Evolutionary conservation across 2,113 vertebrate genomes (phyloP), one percentile per base, ranked within the genome.

Genomic region (Syrmaticus mikado): DNA sequence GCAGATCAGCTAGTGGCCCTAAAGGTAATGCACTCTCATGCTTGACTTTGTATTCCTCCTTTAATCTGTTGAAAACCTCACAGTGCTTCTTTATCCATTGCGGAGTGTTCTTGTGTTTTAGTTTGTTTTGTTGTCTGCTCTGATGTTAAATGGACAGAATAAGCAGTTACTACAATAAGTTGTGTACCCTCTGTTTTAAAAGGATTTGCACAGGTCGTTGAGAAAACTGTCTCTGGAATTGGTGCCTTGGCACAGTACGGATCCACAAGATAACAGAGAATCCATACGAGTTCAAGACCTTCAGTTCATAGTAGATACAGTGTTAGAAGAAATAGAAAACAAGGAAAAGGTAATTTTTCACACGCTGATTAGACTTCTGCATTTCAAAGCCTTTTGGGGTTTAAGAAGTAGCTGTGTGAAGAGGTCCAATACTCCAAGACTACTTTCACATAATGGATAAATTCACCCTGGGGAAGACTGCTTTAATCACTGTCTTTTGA

Each of bases 1-100:
- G 98, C 98, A 62, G 98, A 98, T 64, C 98, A 99, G 79, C 97
- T 99, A 12, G 66, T 86, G 67, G 97, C 98, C 11, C 86, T 99
- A 19, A 98, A 98, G 98, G 98, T 99, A 97, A 93, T 3, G 2
- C 2, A 0, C n/a, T 50, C 10, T 24, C 53, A 12, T 30, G 8
- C 36, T 85, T 74, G 11, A 38, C 46, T 87, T 77, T 45, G 12
- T 28, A 6, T 8, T 57, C 73, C 21, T 60, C 18, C 21, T 73
- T 60, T 32, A 18, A 8, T 76, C 38, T 85, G 20, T 34, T 91
- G 34, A 52, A 27, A 46, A 4, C 20, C n/a, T 18, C 41, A 62
- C 1, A 0, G 6, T 41, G 36, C 17, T n/a, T 91, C 50, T 4
- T 43, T 10, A 3, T 5, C 2, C 21, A 8, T 8, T 13, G 8